Evolutionary conservation across 1,140 invertebrate species (phyloP), one percentile per base, ranked within the genome.

Genomic region (Atta cephalotes): DNA sequence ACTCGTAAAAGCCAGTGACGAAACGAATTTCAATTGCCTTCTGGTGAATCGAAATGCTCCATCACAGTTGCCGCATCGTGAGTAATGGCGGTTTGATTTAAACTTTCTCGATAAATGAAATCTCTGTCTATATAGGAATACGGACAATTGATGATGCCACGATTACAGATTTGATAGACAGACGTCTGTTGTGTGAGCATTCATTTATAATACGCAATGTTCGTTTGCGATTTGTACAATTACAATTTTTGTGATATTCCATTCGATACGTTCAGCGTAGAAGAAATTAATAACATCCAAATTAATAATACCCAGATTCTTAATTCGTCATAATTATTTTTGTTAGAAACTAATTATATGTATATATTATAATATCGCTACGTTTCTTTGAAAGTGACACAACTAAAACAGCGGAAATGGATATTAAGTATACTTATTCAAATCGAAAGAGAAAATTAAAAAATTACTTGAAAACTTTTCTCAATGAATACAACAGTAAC

Each of bases 11-110:
- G 5, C 39, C 63, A 49, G 65, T 86, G 89, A 91, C 85, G 89
- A 89, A 91, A 91, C 90, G 89, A 91, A 89, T 91, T 91, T 85
- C 90, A 91, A 91, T 91, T 91, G 79, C 84, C 87, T 89, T 87
- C 81, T 87, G 85, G 60, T 76, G 87, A 91, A 91, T 91, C 85
- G 87, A 87, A 91, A 91, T 79, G 87, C 77, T 77, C 78, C 79
- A 74, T 89, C 89, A 88, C 89, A 89, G 89, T 85, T 87, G 87
- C 76, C n/a, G 70, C 84, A 35, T 79, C 62, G 65, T 89, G 89
- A 91, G 87, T 91, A 91, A 91, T 89, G 90, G 76, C 87, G 80
- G 89, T 91, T 91, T 91, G 76, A 90, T 91, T 91, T 91, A 81
- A 91, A 87, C 87, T 89, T 91, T 81, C 74, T 89, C 85, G 87